Percentiles rank a stretch among this genome's conserved stretches.
Evolutionary conservation across 30 jellyfish, hydroid and myxozoan genomes (phyloP).

Genomic region (Chrysaora quinquecirrha): DNA sequence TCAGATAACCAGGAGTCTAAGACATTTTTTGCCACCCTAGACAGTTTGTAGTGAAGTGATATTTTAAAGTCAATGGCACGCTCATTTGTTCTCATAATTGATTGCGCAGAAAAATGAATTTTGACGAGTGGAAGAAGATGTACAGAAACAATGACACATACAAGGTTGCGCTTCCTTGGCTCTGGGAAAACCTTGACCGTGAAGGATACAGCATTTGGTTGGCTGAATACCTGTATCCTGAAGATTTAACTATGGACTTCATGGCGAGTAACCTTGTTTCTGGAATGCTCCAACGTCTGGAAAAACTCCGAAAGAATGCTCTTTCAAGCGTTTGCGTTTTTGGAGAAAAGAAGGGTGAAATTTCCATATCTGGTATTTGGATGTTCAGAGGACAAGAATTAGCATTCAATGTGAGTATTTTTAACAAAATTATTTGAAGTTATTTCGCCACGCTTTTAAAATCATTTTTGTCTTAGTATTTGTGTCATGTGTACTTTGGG

Average conservation of each 20-base stretch:
- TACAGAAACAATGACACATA: constrained; percentile 77
- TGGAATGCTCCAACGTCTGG: constrained; percentile 93
- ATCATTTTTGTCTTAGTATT: too few species aligned
- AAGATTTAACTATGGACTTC: constrained; percentile 62
- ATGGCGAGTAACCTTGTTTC: constrained; percentile 85
- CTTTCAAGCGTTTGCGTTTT: constrained; percentile 61
- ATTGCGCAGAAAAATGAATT: constrained; percentile 55
- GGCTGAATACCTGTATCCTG: constrained; percentile 79
- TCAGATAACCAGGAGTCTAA: too few species aligned
- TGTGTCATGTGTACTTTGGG: too few species aligned
- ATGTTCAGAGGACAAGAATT: constrained; percentile 83
- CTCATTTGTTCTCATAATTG: too few species aligned
- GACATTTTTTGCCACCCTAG: too few species aligned
- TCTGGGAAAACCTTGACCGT: constrained; percentile 85
- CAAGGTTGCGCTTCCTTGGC: constrained; percentile 86
- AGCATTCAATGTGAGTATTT: constrained; percentile 73
- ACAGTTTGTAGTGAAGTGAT: too few species aligned
- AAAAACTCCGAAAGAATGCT: constrained; percentile 76
- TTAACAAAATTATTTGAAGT: too few species aligned
- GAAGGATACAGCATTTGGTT: constrained; percentile 93
- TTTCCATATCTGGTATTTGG: constrained; percentile 86
- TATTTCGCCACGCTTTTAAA: too few species aligned
- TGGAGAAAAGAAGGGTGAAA: constrained; percentile 49
- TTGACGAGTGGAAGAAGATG: constrained; percentile 93
- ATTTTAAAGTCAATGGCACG: too few species aligned